Evolutionary conservation across 2,888 invertebrate species (phyloP), one percentile per base, ranked within the genome.

Genomic region (Caradrina clavipalpis): DNA sequence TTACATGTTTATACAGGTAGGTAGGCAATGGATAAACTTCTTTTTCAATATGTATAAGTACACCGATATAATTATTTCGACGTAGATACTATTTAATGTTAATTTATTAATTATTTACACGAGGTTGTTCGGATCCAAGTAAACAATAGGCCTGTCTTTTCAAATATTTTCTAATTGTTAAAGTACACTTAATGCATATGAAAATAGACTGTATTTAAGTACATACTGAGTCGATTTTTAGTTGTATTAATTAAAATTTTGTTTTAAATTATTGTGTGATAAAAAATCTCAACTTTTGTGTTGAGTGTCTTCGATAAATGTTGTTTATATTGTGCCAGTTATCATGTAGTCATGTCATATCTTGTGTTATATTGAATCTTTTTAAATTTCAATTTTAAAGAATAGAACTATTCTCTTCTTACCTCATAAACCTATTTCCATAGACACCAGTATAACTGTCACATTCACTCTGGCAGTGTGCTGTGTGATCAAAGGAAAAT

Each of bases 381-480:
- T 76, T 42, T 56, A 67, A 56, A 79, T 59, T 45, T 76, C 56
- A 68, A 54, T 75, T 80, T 57, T 59, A 51, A 26, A 26, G 8
- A 55, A 49, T 80, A 80, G 19, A 57, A 76, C 54, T 59, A 76
- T 61, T 58, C 50, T 54, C 69, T 35, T 61, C 42, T 67, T 50
- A 73, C 55, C 55, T 60, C 78, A 47, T 60, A 78, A 60, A 75
- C 17, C 56, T 76, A 81, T 68, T 73, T 70, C 72, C 78, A 80
- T 81, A 73, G 66, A 78, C 74, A 58, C 22, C 51, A 58, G 71
- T 45, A 69, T 47, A 45, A 39, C 67, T 54, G 55, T 77, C 49
- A 19, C 78, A 78, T 69, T 74, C 78, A 76, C 73, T 76, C 73
- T 71, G 82, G 84, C 86, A 87, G 76, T 87, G 75, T 67, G 64